Evolutionary conservation across 2,113 vertebrate species (phyloP).

Genomic region (Eonycteris spelaea): DNA sequence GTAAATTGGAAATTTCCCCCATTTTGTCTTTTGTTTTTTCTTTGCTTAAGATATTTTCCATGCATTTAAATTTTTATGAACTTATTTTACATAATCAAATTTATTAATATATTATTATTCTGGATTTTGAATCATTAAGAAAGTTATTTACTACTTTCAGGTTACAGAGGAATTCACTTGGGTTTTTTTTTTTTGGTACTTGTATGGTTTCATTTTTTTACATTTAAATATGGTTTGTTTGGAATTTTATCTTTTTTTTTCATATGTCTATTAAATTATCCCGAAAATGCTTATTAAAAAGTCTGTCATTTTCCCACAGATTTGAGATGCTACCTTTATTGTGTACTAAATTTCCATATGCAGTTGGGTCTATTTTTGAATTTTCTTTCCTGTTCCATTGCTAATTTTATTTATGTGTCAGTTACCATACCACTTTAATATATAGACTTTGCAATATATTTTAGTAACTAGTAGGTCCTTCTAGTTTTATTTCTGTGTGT

Average conservation of each 20-base stretch:
- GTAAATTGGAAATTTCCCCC: neutral
- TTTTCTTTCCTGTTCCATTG: constrained; percentile 6
- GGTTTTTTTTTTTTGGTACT: constrained; percentile 5
- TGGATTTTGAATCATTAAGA: constrained; percentile 10
- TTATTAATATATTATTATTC: constrained; percentile 42
- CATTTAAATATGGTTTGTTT: constrained; percentile 46
- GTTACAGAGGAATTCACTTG: neutral
- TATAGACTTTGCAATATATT: constrained; percentile 21
- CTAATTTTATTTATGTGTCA: constrained; percentile 11
- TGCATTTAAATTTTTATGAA: neutral
- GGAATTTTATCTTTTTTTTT: constrained; percentile 45
- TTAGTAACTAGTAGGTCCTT: constrained; percentile 12
- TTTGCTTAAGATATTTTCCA: neutral
- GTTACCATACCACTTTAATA: constrained; percentile 1
- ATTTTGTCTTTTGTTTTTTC: constrained; percentile 43
- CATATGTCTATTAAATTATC: constrained; percentile 24
- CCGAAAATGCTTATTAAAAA: constrained; percentile 21
- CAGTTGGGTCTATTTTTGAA: neutral
- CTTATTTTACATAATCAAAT: neutral
- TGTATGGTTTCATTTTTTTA: constrained; percentile 17
- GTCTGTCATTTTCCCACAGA: constrained; percentile 4
- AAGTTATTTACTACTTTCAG: neutral
- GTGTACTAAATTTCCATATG: constrained; percentile 10
- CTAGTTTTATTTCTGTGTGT: constrained; percentile 18
- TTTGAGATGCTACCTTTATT: constrained; percentile 17